Base-by-base conservation (phyloP, 2,113 vertebrate species). In the Condylura cristata region DNA sequence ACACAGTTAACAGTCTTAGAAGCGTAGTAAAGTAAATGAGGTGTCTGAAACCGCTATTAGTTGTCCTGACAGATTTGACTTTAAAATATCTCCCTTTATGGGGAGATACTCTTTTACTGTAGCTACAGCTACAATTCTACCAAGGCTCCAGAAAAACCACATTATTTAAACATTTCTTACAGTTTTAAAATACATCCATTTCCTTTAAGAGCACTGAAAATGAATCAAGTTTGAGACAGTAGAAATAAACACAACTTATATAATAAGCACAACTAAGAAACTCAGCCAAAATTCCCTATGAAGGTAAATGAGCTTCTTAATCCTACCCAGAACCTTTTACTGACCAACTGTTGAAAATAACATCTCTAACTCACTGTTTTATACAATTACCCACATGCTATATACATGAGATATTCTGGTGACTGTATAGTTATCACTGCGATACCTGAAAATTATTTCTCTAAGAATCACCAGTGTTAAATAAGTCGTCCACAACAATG, bases 191-290 rank as follows among this genome's bases (percentile, higher is more conserved):
- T 85, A 76, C 51, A 14, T 22, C 66, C 48, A 56, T 32, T 34
- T 91, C 71, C 86, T 89, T 80, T 79, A 93, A 39, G 28, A 93
- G 32, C 90, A 70, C 3, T 44, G 63, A 95, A 95, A 78, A 89
- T 5, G n/a, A 16, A 93, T 28, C 70, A 82, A 78, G 28, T 41
- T n/a, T 58, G 37, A n/a, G 79, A 11, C 26, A 66, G 39, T 7
- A 86, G 37, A 74, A 11, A 8, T 28, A 56, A 83, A 60, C 32
- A 53, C 46, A 86, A 90, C 20, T 70, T 37, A 89, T 51, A 51
- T 26, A 71, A 90, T 12, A 76, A 94, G 83, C 17, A 83, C 41
- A 89, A n/a, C 63, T 30, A 39, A 89, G 32, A 95, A 30, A 80
- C 34, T 70, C 41, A 34, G 32, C 20, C 44, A 7, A 51, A 87